phyloP scores from a whole-genome alignment of 2,888 invertebrate species.

The Corbicula japonica region DNA sequence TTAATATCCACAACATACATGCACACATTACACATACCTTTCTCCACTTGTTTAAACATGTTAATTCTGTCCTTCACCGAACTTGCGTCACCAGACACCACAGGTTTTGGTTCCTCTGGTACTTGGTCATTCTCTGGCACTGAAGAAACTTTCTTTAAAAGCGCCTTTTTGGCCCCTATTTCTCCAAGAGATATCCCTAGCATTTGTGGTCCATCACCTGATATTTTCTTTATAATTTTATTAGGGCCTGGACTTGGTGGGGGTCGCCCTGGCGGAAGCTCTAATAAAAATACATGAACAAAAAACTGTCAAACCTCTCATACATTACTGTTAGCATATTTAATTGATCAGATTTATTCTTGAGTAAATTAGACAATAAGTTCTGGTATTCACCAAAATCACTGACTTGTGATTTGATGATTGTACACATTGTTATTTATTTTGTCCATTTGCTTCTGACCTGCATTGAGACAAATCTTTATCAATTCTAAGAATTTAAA shows the following conservation, averaged over 20 bases:
- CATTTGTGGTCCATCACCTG: constrained; percentile 45
- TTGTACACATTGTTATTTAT: too few species aligned
- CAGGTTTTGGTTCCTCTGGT: not conserved
- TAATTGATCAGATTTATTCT: too few species aligned
- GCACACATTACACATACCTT: constrained; percentile 20
- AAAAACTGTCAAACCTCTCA: too few species aligned
- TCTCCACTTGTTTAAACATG: constrained; percentile 43
- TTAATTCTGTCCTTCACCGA: constrained; percentile 40
- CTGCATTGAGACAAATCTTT: too few species aligned
- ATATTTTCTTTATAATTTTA: constrained; percentile 27
- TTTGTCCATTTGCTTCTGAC: too few species aligned
- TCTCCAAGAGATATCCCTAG: constrained; percentile 34
- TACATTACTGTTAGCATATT: too few species aligned
- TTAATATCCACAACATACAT: too few species aligned
- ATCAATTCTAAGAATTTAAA: too few species aligned
- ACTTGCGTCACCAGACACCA: constrained; percentile 1
- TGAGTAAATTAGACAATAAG: too few species aligned
- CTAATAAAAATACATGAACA: constrained; percentile 12
- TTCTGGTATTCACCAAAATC: too few species aligned
- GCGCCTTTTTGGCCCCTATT: constrained; percentile 30
- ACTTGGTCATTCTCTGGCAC: not conserved
- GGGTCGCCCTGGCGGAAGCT: constrained; percentile 31
- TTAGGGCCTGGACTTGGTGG: constrained; percentile 2
- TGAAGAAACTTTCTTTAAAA: constrained; percentile 38
- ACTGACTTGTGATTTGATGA: too few species aligned